Conservation (phyloP, 2,888 invertebrate species). For the Masnerella sp. region DNA sequence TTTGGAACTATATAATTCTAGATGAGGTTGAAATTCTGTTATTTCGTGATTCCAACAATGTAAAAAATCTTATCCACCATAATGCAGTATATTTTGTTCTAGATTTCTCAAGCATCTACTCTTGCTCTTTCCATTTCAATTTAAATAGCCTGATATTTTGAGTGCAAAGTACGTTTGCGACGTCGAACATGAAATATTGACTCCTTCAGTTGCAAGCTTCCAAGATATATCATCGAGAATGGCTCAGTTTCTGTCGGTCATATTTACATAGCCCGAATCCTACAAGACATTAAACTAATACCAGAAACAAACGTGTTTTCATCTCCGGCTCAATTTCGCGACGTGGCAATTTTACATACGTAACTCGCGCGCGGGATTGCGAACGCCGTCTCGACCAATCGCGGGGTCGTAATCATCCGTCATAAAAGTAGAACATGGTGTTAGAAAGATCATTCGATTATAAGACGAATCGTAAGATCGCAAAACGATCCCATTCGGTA, state of each 20-base stretch:
- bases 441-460: constrained; percentile 58
- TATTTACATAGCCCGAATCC: neutral
- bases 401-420: constrained; percentile 34
- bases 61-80: no score
- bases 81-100: no score
- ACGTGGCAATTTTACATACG: constrained; percentile 5
- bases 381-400: constrained; percentile 10
- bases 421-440: constrained; percentile 51
- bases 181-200: constrained; percentile 15
- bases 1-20: no score
- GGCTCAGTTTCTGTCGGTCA: no score
- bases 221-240: constrained; percentile 19
- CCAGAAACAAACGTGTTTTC: neutral
- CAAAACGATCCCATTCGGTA: constrained; percentile 59
- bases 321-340: no score
- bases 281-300: constrained; percentile 19
- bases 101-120: no score
- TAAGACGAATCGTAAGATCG: constrained; percentile 59
- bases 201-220: constrained; percentile 1
- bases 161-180: constrained; percentile 11
- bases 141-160: constrained; percentile 13
- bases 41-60: no score
- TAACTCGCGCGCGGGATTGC: neutral
- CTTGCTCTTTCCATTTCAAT: constrained; percentile 7
- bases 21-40: no score